phyloP scores from a whole-genome alignment of 2,888 invertebrate genomes.

The Ophioninae sp. region DNA sequence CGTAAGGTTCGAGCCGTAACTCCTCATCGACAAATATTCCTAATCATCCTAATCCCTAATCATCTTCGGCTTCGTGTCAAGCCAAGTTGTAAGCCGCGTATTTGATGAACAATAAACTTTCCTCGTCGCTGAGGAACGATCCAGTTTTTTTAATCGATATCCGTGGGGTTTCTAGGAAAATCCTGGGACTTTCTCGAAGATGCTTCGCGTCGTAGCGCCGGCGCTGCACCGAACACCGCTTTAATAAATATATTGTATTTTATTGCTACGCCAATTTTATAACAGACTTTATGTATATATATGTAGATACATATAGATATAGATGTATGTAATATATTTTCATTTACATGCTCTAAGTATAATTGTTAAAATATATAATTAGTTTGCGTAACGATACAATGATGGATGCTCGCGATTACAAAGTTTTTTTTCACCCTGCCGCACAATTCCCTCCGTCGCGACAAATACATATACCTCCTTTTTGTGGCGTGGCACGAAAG shows the following conservation, averaged over 20 bases:
- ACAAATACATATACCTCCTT: constrained; percentile 30
- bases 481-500: constrained; percentile 41
- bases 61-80: too few relatives aligned
- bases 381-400: constrained; percentile 46
- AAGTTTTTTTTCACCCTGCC: constrained; percentile 11
- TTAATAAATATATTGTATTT: constrained; percentile 79
- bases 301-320: neutral
- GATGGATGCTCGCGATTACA: constrained; percentile 15
- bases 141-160: neutral
- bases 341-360: constrained; percentile 53
- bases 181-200: neutral
- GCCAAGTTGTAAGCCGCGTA: neutral
- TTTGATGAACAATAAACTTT: neutral
- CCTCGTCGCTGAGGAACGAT: neutral
- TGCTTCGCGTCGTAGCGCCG: neutral
- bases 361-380: constrained; percentile 55
- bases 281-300: constrained; percentile 71
- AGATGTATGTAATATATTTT: constrained; percentile 52
- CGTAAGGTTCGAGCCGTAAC: too few relatives aligned
- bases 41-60: too few relatives aligned
- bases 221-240: constrained; percentile 14
- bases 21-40: too few relatives aligned
- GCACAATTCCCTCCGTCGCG: neutral
- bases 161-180: neutral
- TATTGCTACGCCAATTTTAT: constrained; percentile 75